Evolutionary conservation across 1,140 invertebrate species (phyloP).

Genomic region (Tetramorium alpestre): DNA sequence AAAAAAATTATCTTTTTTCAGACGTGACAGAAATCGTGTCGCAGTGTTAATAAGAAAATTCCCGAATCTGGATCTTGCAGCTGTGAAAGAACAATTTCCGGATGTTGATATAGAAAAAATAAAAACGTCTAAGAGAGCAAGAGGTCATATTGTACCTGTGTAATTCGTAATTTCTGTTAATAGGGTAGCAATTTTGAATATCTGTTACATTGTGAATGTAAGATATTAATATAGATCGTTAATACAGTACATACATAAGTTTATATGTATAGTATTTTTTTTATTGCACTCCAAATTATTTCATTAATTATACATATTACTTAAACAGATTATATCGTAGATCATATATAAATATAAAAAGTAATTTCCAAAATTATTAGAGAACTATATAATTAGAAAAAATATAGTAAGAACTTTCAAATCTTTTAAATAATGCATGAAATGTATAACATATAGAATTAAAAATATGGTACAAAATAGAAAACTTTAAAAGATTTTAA

Average conservation of each 20-base stretch:
- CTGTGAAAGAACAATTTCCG: constrained; percentile 91
- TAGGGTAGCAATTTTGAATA: constrained; percentile 12
- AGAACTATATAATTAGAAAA: background rate
- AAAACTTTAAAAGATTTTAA: background rate
- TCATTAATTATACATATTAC: background rate
- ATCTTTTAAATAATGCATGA: constrained; percentile 4
- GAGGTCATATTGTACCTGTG: constrained; percentile 88
- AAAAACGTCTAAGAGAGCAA: constrained; percentile 85
- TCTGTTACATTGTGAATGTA: constrained; percentile 1
- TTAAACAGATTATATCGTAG: background rate
- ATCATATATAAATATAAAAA: background rate
- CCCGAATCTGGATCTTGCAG: constrained; percentile 91
- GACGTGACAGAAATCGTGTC: constrained; percentile 89
- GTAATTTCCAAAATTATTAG: background rate
- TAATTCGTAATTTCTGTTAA: constrained; percentile 61
- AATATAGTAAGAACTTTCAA: background rate
- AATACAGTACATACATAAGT: background rate
- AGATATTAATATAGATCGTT: background rate
- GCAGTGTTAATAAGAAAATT: constrained; percentile 90
- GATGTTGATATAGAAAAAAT: constrained; percentile 91
- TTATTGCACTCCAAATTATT: background rate
- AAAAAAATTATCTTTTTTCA: constrained; percentile 79
- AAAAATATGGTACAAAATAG: background rate
- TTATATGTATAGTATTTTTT: background rate
- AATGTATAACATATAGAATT: background rate